These are phyloP conservation scores for Dryobotodes eremita DNA, from an alignment of 2,888 invertebrate genomes.

Conservation along the genomic window DNA sequence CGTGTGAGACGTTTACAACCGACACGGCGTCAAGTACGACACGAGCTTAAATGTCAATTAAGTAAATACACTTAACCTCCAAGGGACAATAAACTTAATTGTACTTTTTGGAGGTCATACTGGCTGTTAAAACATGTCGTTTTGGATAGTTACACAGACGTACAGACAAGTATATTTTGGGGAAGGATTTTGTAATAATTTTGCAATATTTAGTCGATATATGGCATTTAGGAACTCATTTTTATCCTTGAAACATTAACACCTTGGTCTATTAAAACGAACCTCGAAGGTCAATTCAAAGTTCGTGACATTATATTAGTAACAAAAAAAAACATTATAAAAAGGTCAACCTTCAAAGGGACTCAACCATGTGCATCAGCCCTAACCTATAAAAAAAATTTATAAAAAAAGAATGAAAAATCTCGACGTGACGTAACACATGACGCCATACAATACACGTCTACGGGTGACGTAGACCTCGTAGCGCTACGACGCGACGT, in stretches of 20 bases:
- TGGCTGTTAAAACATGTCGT: background rate
- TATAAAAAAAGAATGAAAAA: constrained; percentile 26
- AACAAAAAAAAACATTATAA: background rate
- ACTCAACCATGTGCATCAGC: constrained; percentile 30
- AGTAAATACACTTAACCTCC: background rate
- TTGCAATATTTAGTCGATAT: background rate
- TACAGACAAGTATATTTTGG: background rate
- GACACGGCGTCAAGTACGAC: background rate
- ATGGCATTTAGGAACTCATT: background rate
- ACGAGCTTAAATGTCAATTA: constrained; percentile 15
- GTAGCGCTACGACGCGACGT: constrained; percentile 64
- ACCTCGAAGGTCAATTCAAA: constrained; percentile 33
- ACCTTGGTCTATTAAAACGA: background rate
- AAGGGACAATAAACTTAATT: constrained; percentile 17
- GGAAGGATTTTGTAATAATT: background rate
- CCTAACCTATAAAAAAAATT: constrained; percentile 16
- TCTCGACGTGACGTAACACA: constrained; percentile 28
- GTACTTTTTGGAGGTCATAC: background rate
- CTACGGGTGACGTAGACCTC: constrained; percentile 53
- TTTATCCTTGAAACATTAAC: background rate
- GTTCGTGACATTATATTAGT: constrained; percentile 15
- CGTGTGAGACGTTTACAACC: constrained; percentile 16
- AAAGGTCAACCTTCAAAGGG: constrained; percentile 42
- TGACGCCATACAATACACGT: constrained; percentile 33
- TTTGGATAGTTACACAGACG: background rate